phyloP scores from a whole-genome alignment of 2,113 vertebrate genomes.

The Thinocorus orbignyianus region DNA sequence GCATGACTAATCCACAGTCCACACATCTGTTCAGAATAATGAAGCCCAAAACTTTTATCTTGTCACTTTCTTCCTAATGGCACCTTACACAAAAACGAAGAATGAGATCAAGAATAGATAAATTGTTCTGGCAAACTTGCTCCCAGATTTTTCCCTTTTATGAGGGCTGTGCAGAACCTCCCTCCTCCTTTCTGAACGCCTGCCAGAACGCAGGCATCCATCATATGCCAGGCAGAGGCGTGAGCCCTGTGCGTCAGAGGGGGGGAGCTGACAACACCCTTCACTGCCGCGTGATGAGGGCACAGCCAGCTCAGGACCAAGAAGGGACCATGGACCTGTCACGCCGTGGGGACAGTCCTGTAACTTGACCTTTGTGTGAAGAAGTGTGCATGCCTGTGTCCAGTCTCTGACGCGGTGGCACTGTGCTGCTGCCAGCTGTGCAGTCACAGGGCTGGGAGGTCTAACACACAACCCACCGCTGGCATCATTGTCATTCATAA shows the following conservation, averaged over 20 bases:
- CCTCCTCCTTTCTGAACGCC: not conserved
- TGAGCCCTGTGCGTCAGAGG: not conserved
- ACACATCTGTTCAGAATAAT: not conserved
- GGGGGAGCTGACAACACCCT: not conserved
- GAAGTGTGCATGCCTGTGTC: rapidly evolving
- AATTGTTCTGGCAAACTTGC: not conserved
- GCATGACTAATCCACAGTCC: slow-evolving; percentile 32
- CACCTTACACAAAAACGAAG: not conserved
- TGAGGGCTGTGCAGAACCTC: not conserved
- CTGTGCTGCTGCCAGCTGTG: not conserved
- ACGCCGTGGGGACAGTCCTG: rapidly evolving
- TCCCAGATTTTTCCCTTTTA: not conserved
- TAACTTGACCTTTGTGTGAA: rapidly evolving
- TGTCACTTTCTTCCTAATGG: not conserved
- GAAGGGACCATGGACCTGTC: not conserved
- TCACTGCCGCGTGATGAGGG: rapidly evolving
- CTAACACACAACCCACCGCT: not conserved
- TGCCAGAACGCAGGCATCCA: not conserved
- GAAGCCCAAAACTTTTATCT: not conserved
- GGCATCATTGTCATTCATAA: not conserved
- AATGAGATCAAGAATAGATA: not conserved
- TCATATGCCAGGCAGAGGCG: not conserved
- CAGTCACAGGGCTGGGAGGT: not conserved
- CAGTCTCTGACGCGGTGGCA: rapidly evolving
- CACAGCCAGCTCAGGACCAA: not conserved